Base-by-base conservation (phyloP, 2,888 invertebrate genomes). In the Drosophila ustulata region DNA sequence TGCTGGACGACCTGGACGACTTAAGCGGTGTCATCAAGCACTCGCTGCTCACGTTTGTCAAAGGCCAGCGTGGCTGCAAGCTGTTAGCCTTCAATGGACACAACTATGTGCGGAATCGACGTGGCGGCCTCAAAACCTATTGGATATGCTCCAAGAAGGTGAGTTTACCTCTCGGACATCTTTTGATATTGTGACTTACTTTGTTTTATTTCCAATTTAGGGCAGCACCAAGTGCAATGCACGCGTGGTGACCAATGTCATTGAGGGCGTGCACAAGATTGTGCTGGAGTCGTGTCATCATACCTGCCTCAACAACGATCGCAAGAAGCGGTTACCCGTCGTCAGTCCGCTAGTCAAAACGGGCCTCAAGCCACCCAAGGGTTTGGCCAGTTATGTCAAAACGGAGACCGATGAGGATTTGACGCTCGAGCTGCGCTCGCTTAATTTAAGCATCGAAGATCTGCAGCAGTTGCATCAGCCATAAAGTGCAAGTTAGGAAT, bases 111-210 rank as follows among this genome's bases (percentile, higher is more conserved):
- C 89, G 91, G 28, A 93, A 93, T 79, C 89, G 92, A 13, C 85
- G 89, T n/a, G 91, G 90, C 58, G 92, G 91, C 1, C 82, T 89
- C 3, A 92, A 92, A 73, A 92, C 92, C 0, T 92, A 92, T 69
- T 92, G 92, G 92, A 92, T 92, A 64, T 92, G 92, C 68, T 90
- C 92, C 2, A 92, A 92, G 73, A 92, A 92, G 89, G 92, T 92
- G 62, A 76, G 70, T 47, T 8, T 4, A 13, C 32, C 0, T 11
- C 30, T 30, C 1, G 2, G 5, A 9, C 18, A 9, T 13, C n/a
- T 1, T n/a, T 1, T 28, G 13, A 11, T 3, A 2, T n/a, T 26
- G 0, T 5, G 8, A 28, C 13, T 37, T n/a, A 37, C n/a, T 5
- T 37, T 1, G n/a, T n/a, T 37, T 3, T 56, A 57, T n/a, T n/a